These are phyloP conservation scores for Malurus cyaneus DNA, from an alignment of 2,113 vertebrate genomes.

Conservation along the genomic window DNA sequence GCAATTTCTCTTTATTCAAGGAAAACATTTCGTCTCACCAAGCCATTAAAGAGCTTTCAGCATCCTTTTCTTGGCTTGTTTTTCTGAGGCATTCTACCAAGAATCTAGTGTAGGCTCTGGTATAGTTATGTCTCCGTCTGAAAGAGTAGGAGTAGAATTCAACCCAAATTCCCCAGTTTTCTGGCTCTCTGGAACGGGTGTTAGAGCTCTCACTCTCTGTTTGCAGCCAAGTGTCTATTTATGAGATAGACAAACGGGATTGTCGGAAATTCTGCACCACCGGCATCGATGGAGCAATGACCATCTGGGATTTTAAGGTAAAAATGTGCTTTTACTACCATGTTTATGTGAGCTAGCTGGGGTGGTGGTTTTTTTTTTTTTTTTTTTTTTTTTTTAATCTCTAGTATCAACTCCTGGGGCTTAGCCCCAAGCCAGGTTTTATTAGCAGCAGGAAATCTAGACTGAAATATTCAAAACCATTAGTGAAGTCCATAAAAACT, in stretches of 20 bases:
- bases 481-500: background rate
- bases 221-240: conserved; percentile 97
- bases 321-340: background rate
- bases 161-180: background rate
- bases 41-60: background rate
- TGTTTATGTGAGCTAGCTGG: background rate
- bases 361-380: no score
- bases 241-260: conserved; percentile 97
- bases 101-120: background rate
- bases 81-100: background rate
- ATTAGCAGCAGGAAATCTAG: background rate
- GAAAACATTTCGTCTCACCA: background rate
- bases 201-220: background rate
- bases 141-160: conserved; percentile 34
- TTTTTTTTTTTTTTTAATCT: background rate
- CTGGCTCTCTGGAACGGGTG: conserved; percentile 5
- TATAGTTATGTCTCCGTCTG: background rate
- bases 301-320: conserved; percentile 99
- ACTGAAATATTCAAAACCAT: background rate
- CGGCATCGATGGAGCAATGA: conserved; percentile 98
- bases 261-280: conserved; percentile 99
- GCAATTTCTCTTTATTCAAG: background rate
- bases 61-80: background rate
- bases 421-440: background rate
- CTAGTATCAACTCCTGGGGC: background rate